Conservation (phyloP, 2,113 vertebrate genomes). For the Bujurquina vittata region DNA sequence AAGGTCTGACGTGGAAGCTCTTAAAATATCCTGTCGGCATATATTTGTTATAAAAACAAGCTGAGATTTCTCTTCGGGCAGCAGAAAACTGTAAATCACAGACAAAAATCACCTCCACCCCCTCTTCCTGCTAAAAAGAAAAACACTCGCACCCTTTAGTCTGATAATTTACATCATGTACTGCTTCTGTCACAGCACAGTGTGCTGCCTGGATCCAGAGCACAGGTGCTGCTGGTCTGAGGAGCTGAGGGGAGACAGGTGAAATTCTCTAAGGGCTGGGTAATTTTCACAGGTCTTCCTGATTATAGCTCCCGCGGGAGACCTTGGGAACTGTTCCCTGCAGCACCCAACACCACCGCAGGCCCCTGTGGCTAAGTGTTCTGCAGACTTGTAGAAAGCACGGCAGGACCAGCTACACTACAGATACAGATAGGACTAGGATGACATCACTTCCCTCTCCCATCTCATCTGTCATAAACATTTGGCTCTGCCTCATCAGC, state of each 20-base stretch:
- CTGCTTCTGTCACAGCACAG: constrained; percentile 70
- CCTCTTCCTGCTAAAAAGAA: constrained; percentile 42
- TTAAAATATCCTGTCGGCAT: constrained; percentile 69
- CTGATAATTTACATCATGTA: constrained; percentile 76
- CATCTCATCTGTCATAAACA: constrained; percentile 82
- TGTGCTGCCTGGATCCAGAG: constrained; percentile 32
- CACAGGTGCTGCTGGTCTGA: constrained; percentile 56
- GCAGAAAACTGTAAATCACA: constrained; percentile 73
- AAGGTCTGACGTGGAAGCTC: constrained; percentile 67
- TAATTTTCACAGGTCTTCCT: constrained; percentile 69
- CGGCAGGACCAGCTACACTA: constrained; percentile 37
- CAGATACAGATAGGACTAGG: constrained; percentile 72
- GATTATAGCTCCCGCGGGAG: constrained; percentile 59
- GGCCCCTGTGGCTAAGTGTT: constrained; percentile 55
- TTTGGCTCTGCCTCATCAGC: constrained; percentile 75
- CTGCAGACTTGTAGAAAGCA: constrained; percentile 58
- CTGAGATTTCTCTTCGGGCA: constrained; percentile 57
- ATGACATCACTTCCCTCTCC: constrained; percentile 82
- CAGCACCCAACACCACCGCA: constrained; percentile 58
- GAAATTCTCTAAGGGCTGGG: constrained; percentile 70
- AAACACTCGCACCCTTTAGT: constrained; percentile 68
- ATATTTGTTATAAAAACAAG: constrained; percentile 66
- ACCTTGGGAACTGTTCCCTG: constrained; percentile 76
- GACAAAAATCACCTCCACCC: constrained; percentile 41
- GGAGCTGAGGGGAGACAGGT: constrained; percentile 66